A percentile compares a stretch with the other conserved stretches of the same genome.
These are phyloP conservation scores for Phragmatobia fuliginosa DNA, from an alignment of 2,888 invertebrate species.

Conservation along the genomic window DNA sequence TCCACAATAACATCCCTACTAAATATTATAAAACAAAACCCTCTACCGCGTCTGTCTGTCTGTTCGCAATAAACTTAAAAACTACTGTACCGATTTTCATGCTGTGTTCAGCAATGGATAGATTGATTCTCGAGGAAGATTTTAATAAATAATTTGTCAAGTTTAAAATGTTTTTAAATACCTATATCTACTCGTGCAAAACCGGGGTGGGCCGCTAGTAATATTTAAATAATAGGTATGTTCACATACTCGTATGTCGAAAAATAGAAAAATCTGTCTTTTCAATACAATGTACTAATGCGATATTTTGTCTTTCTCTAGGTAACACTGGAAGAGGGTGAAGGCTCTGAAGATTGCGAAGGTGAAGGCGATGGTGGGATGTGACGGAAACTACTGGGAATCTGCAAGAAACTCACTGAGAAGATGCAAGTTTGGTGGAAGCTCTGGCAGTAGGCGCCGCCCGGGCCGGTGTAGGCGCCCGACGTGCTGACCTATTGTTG, in stretches of 20 bases:
- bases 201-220: no score
- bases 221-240: no score
- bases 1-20: neutral
- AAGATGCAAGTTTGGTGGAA: slow-evolving; percentile 96
- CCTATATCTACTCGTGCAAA: no score
- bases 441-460: slow-evolving; percentile 88
- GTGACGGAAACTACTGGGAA: slow-evolving; percentile 97
- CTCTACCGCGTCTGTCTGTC: no score
- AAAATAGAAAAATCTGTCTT: neutral
- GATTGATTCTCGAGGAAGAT: no score
- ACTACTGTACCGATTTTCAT: no score
- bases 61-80: no score
- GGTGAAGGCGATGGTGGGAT: slow-evolving; percentile 89
- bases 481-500: slow-evolving; percentile 60
- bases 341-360: slow-evolving; percentile 88
- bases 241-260: no score
- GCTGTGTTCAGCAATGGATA: no score
- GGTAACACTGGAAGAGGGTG: slow-evolving; percentile 96
- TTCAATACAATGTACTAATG: neutral
- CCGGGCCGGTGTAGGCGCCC: slow-evolving; percentile 46
- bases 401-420: slow-evolving; percentile 96
- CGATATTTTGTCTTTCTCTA: slow-evolving; percentile 62
- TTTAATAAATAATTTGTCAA: no score
- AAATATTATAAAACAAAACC: no score
- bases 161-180: no score